Percentiles rank a stretch among this genome's conserved stretches.
Conservation (phyloP, 2,113 vertebrate genomes). For the Anhinga anhinga region DNA sequence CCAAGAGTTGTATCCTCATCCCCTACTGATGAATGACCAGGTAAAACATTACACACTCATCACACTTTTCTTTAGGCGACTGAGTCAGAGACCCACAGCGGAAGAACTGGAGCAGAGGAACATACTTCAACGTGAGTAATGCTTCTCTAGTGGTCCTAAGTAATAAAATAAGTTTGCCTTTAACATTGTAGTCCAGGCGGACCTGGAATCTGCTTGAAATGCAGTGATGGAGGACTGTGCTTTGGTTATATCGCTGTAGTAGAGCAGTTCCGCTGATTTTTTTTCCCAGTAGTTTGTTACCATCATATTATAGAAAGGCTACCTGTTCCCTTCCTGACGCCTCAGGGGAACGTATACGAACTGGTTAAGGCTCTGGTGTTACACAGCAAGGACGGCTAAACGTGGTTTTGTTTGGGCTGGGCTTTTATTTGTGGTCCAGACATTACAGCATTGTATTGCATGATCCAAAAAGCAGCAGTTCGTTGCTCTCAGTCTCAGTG, state of each 20-base stretch:
- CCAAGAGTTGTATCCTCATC: not conserved
- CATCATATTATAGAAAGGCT: not conserved
- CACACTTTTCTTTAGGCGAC: conserved; percentile 74
- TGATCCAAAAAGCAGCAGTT: not conserved
- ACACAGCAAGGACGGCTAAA: not conserved
- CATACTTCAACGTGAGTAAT: conserved; percentile 91
- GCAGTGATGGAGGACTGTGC: not conserved
- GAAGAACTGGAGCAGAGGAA: conserved; percentile 98
- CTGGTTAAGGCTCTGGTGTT: not conserved
- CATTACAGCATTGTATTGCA: not conserved
- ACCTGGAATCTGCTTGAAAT: not conserved
- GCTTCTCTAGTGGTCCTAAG: not conserved
- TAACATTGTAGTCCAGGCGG: not conserved
- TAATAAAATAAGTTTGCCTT: not conserved
- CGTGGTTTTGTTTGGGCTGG: not conserved
- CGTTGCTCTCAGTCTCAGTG: not conserved
- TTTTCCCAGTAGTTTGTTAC: not conserved
- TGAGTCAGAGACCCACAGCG: conserved; percentile 94
- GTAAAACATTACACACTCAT: not conserved
- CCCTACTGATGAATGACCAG: not conserved
- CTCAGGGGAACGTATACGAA: not conserved
- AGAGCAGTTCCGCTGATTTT: not conserved
- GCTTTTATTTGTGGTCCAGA: not conserved
- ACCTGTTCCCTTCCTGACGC: not conserved
- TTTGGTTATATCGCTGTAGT: not conserved